These are phyloP conservation scores for Thera obeliscata DNA, from an alignment of 2,888 invertebrate species.

Conservation along the genomic window DNA sequence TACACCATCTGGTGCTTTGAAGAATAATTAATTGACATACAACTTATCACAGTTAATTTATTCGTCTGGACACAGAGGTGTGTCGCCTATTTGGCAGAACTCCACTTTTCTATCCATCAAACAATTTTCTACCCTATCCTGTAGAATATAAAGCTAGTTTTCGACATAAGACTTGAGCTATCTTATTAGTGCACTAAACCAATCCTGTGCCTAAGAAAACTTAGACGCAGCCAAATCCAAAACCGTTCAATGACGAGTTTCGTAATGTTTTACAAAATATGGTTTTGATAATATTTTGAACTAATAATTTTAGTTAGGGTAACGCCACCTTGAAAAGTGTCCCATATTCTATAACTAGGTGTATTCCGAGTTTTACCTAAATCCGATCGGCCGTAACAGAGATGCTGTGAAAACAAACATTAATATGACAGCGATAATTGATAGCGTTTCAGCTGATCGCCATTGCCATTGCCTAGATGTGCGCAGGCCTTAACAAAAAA, in stretches of 20 bases:
- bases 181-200: constrained; percentile 60
- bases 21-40: constrained; percentile 84
- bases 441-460: too few species aligned
- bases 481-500: too few species aligned
- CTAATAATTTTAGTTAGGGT: neutral
- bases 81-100: constrained; percentile 77
- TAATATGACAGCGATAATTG: too few species aligned
- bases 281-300: constrained; percentile 8
- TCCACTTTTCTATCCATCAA: constrained; percentile 55
- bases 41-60: constrained; percentile 84
- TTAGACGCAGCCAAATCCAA: constrained; percentile 74
- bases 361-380: too few species aligned
- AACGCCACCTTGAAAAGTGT: neutral
- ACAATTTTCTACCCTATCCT: constrained; percentile 46
- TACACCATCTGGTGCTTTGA: constrained; percentile 82
- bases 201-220: constrained; percentile 60
- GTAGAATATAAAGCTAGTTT: constrained; percentile 43
- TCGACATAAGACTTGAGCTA: constrained; percentile 32
- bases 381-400: too few species aligned
- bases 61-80: constrained; percentile 78
- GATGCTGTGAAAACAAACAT: too few species aligned
- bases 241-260: constrained; percentile 68
- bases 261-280: constrained; percentile 50
- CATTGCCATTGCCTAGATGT: too few species aligned
- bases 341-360: too few species aligned